phyloP scores from a whole-genome alignment of 1,140 invertebrate species.

The Hyles vespertilio region DNA sequence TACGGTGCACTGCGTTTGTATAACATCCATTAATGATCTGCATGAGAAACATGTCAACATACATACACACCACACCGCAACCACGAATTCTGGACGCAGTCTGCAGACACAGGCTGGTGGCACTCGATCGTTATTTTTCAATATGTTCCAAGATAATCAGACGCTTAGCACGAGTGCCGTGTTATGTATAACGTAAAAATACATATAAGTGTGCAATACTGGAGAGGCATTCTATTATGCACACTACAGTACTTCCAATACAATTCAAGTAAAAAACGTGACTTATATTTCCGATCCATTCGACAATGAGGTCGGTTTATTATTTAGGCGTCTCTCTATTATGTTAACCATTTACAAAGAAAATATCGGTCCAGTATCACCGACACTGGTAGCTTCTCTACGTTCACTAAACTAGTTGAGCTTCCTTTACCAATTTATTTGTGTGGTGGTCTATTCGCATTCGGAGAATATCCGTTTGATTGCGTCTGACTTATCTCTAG shows the following conservation, averaged over 20 bases:
- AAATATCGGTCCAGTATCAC: neutral
- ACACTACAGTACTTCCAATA: slow-evolving; percentile 5
- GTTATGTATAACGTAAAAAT: slow-evolving; percentile 8
- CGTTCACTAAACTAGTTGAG: no score
- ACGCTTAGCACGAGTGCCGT: neutral
- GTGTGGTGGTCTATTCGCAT: no score
- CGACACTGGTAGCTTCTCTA: no score
- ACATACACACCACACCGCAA: no score
- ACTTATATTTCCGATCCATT: slow-evolving; percentile 6
- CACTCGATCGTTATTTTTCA: no score
- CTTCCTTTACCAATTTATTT: no score
- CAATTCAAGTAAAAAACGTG: slow-evolving; percentile 10
- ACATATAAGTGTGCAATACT: slow-evolving; percentile 14
- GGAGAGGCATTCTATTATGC: slow-evolving; percentile 7
- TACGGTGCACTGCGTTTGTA: slow-evolving; percentile 12
- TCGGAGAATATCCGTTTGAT: no score
- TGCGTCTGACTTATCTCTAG: no score
- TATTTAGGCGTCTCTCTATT: slow-evolving; percentile 6
- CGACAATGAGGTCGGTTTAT: slow-evolving; percentile 1
- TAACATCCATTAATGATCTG: neutral
- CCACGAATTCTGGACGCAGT: no score
- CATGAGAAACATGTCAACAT: no score
- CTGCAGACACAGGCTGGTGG: no score
- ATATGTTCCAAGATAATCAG: neutral
- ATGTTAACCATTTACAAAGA: slow-evolving; percentile 4